phyloP scores from a whole-genome alignment of 2,113 vertebrate species.

The Girardinichthys multiradiatus region DNA sequence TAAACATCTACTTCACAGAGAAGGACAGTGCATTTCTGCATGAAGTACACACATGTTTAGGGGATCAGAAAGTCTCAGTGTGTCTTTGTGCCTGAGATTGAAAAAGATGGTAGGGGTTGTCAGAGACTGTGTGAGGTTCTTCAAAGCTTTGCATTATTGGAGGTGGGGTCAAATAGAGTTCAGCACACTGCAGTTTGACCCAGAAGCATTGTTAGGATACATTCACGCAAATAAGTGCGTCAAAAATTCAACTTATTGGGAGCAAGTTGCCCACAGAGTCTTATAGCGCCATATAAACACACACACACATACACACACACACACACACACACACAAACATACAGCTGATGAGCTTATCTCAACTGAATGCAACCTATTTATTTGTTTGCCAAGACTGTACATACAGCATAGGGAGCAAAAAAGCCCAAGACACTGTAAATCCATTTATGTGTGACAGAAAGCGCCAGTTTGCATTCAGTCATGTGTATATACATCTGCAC shows the following conservation, averaged over 20 bases:
- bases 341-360: constrained; percentile 67
- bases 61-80: constrained; percentile 24
- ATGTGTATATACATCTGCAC: constrained; percentile 21
- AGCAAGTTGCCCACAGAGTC: constrained; percentile 6
- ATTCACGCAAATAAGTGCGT: constrained; percentile 37
- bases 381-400: constrained; percentile 55
- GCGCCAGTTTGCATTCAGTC: background rate
- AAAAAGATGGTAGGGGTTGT: constrained; percentile 45
- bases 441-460: constrained; percentile 52
- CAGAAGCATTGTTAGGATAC: constrained; percentile 52
- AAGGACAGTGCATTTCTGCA: background rate
- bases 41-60: constrained; percentile 24
- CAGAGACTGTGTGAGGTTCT: constrained; percentile 53
- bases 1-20: no score
- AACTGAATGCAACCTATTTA: constrained; percentile 58
- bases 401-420: constrained; percentile 54
- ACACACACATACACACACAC: constrained; percentile 11
- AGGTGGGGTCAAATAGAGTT: constrained; percentile 79
- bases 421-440: constrained; percentile 60
- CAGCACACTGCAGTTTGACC: constrained; percentile 50
- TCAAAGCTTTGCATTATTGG: constrained; percentile 62
- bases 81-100: constrained; percentile 34
- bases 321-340: background rate
- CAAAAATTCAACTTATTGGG: constrained; percentile 54
- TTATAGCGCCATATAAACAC: constrained; percentile 30